A percentile compares a stretch with the other conserved stretches of the same genome.
These are phyloP conservation scores for Mizuhopecten yessoensis DNA, from an alignment of 1,140 invertebrate species.

Conservation along the genomic window DNA sequence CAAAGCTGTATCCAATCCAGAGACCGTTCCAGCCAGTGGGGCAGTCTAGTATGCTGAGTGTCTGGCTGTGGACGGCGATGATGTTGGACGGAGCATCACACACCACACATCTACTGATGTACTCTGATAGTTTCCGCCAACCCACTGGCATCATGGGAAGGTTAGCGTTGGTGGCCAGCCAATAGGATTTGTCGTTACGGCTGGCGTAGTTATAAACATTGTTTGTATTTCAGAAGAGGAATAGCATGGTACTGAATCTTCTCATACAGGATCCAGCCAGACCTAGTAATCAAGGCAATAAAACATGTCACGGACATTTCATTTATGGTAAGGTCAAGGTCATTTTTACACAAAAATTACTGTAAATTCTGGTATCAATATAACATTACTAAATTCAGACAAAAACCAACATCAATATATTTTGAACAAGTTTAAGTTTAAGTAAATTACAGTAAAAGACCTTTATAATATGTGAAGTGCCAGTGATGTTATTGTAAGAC, in stretches of 20 bases:
- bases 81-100: conserved; percentile 95
- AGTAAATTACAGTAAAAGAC: too few species aligned
- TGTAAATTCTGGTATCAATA: too few species aligned
- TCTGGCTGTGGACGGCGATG: conserved; percentile 92
- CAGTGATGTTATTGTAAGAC: too few species aligned
- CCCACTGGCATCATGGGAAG: conserved; percentile 93
- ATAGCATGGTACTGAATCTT: conserved; percentile 98
- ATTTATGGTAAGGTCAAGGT: too few species aligned
- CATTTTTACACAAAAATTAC: too few species aligned
- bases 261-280: conserved; percentile 94
- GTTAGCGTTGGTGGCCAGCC: conserved; percentile 95
- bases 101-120: conserved; percentile 95
- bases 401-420: too few species aligned
- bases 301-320: neutral
- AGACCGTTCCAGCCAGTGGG: conserved; percentile 94
- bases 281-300: conserved; percentile 80
- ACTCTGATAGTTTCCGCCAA: conserved; percentile 91
- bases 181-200: conserved; percentile 97
- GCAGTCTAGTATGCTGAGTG: conserved; percentile 93
- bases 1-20: conserved; percentile 98
- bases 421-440: too few species aligned
- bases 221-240: conserved; percentile 97
- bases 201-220: conserved; percentile 98
- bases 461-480: too few species aligned
- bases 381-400: too few species aligned